Conservation (phyloP, 2,797 vertebrate species). For the Aselliscus stoliczkanus region DNA sequence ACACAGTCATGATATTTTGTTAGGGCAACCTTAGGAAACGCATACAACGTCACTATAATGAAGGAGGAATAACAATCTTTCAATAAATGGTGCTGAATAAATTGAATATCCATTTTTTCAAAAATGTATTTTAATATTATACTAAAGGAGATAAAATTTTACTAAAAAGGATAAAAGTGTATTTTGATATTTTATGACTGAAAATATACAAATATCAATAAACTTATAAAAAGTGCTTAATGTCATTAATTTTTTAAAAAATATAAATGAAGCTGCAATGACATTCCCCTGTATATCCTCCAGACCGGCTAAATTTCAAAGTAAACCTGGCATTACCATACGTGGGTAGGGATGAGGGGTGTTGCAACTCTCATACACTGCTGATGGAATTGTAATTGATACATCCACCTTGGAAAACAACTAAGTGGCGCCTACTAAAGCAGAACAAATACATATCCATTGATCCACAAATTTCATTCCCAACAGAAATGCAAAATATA, state of each 20-base stretch:
- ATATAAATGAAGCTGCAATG: background rate
- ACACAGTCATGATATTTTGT: background rate
- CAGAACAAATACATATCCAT: background rate
- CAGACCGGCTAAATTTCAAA: background rate
- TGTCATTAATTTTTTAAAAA: background rate
- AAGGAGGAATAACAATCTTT: background rate
- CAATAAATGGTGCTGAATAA: background rate
- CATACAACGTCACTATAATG: background rate
- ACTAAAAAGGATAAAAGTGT: background rate
- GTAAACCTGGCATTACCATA: background rate
- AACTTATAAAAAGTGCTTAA: background rate
- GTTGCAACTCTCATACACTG: background rate
- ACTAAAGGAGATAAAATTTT: background rate
- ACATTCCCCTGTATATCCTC: background rate
- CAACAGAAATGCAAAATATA: background rate
- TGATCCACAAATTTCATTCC: background rate
- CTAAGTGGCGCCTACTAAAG: background rate
- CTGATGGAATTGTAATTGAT: background rate
- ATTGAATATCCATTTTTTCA: background rate
- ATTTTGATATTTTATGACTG: background rate
- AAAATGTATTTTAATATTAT: background rate
- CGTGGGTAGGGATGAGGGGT: background rate
- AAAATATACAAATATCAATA: constrained; percentile 1
- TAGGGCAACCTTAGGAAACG: background rate
- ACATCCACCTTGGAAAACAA: background rate